Percentiles rank a stretch among this genome's conserved stretches.
Evolutionary conservation across 2,888 invertebrate species (phyloP).

Genomic region (Elmis aenea): DNA sequence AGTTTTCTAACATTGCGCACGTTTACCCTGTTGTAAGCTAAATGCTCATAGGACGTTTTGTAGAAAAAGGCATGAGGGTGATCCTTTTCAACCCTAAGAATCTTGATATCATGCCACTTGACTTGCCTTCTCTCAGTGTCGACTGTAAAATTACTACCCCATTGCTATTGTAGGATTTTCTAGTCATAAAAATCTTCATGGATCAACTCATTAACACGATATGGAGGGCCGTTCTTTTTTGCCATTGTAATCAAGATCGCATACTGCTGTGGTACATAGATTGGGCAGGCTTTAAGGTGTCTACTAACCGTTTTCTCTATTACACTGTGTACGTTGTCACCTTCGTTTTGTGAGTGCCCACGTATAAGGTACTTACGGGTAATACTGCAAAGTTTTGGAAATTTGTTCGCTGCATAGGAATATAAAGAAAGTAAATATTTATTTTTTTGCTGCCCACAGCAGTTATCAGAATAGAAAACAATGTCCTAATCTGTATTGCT

Average conservation of each 20-base stretch:
- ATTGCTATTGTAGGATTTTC: slow-evolving; percentile 1
- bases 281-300: too few relatives aligned
- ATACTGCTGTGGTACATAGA: too few relatives aligned
- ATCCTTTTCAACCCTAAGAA: slow-evolving; percentile 4
- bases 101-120: too few relatives aligned
- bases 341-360: slow-evolving; percentile 32
- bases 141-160: background rate
- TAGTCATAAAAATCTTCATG: slow-evolving; percentile 2
- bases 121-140: background rate
- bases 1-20: background rate
- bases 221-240: slow-evolving; percentile 2
- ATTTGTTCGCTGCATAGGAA: slow-evolving; percentile 3
- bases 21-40: slow-evolving; percentile 1
- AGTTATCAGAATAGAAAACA: slow-evolving; percentile 4
- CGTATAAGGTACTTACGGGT: slow-evolving; percentile 35
- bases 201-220: background rate
- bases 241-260: slow-evolving; percentile 1
- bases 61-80: slow-evolving; percentile 2
- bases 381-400: slow-evolving; percentile 21
- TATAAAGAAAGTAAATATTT: slow-evolving; percentile 8
- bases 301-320: too few relatives aligned
- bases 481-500: slow-evolving; percentile 2
- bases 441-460: slow-evolving; percentile 4
- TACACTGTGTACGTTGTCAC: slow-evolving; percentile 34
- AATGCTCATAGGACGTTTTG: slow-evolving; percentile 3